phyloP scores from a whole-genome alignment of 2,888 invertebrate species.

The Ditula angustiorana region DNA sequence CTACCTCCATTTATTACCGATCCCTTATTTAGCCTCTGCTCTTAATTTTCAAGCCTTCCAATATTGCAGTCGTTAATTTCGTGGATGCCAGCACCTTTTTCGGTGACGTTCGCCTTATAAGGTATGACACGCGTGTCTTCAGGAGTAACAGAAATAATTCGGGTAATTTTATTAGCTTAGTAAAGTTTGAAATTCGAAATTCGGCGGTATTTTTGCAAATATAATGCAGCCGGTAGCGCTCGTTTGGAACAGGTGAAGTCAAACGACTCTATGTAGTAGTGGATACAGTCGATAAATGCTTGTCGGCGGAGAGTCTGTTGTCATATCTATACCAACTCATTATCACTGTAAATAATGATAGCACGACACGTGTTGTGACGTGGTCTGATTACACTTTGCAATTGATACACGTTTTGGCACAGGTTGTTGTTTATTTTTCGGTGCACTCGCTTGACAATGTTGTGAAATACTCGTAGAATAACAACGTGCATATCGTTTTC shows the following conservation, averaged over 20 bases:
- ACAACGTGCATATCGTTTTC: background rate
- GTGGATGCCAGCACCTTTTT: background rate
- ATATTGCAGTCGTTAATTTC: constrained; percentile 25
- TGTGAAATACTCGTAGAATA: constrained; percentile 11
- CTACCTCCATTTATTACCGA: constrained; percentile 17
- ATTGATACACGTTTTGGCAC: constrained; percentile 58
- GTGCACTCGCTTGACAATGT: constrained; percentile 37
- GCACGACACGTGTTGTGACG: constrained; percentile 29
- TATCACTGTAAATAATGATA: constrained; percentile 31
- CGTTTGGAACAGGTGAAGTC: no score
- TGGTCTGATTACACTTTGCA: constrained; percentile 1
- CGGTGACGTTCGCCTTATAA: background rate
- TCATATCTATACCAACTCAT: constrained; percentile 12
- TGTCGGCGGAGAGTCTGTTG: background rate
- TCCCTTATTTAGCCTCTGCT: constrained; percentile 17
- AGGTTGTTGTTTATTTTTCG: constrained; percentile 57
- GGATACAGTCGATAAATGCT: background rate
- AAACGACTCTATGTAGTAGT: background rate
- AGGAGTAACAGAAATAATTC: constrained; percentile 1
- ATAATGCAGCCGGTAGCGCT: no score
- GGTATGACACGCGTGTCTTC: background rate
- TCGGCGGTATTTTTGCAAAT: background rate
- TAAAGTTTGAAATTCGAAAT: background rate
- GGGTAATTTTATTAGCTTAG: background rate
- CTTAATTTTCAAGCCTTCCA: constrained; percentile 23